Conservation (phyloP, 2,888 invertebrate genomes). For the Octodonta nipae region DNA sequence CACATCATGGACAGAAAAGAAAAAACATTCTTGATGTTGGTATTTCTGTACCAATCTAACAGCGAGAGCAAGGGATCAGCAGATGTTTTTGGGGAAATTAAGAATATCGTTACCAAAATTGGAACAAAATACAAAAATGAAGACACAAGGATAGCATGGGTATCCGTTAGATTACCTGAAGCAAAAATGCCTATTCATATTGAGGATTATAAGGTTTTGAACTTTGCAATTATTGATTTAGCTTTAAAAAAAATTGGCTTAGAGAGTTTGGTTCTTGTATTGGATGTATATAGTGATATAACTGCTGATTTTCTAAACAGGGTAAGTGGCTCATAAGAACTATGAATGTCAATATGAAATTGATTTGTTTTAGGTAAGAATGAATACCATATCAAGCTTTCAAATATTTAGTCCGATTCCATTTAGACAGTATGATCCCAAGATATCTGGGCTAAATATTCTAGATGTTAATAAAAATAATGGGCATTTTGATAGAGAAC, state of each 20-base stretch:
- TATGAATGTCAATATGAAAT: not conserved
- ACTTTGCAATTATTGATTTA: conserved; percentile 52
- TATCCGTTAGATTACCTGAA: conserved; percentile 49
- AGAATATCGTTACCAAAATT: conserved; percentile 47
- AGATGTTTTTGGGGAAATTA: conserved; percentile 38
- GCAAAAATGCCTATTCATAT: conserved; percentile 13
- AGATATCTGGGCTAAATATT: conserved; percentile 35
- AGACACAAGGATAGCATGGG: conserved; percentile 55
- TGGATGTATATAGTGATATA: conserved; percentile 54
- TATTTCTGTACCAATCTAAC: conserved; percentile 51
- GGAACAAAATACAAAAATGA: conserved; percentile 54
- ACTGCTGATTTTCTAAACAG: conserved; percentile 80
- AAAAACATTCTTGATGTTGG: conserved; percentile 64
- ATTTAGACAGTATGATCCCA: conserved; percentile 76
- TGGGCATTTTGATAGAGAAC: conserved; percentile 66
- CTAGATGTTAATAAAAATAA: conserved; percentile 58
- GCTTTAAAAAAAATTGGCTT: conserved; percentile 55
- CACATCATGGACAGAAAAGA: conserved; percentile 54
- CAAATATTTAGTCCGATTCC: conserved; percentile 88
- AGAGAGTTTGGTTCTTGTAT: conserved; percentile 59
- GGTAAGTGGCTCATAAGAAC: conserved; percentile 34
- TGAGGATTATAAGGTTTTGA: conserved; percentile 29
- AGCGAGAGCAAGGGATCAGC: conserved; percentile 49
- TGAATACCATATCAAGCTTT: conserved; percentile 82
- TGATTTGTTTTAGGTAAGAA: conserved; percentile 53